A percentile compares a stretch with the other conserved stretches of the same genome.
These are phyloP conservation scores for Phylloscopus whistleri DNA, from an alignment of 2,113 vertebrate genomes.

Conservation along the genomic window DNA sequence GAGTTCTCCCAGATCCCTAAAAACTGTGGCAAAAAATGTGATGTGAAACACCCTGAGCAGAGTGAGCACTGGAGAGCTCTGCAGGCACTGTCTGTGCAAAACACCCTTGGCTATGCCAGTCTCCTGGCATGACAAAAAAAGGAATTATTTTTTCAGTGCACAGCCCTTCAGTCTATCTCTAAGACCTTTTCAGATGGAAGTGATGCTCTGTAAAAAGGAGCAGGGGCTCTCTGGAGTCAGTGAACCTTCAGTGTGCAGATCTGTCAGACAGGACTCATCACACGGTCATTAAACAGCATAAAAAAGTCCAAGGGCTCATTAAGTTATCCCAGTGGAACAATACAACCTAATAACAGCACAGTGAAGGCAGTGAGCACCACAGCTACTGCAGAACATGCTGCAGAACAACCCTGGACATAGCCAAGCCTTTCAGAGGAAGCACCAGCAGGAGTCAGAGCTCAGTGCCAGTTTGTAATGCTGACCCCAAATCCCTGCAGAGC, in stretches of 20 bases:
- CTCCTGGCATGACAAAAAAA: background rate
- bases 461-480: background rate
- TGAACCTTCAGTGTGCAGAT: background rate
- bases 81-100: accelerated
- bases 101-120: background rate
- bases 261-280: background rate
- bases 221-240: background rate
- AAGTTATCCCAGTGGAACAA: background rate
- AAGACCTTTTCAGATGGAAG: background rate
- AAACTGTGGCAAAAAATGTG: background rate
- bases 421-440: background rate
- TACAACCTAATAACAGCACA: background rate
- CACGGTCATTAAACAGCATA: background rate
- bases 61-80: background rate
- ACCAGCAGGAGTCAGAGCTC: background rate
- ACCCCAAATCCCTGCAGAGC: background rate
- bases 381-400: background rate
- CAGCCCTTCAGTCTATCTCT: background rate
- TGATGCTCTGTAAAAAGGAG: background rate
- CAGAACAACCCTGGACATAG: background rate
- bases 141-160: background rate
- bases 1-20: background rate
- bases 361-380: background rate
- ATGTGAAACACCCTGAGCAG: background rate
- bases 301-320: background rate